A percentile compares a stretch with the other conserved stretches of the same genome.
Conservation (phyloP, 2,113 vertebrate species). For the Rhabdomys dilectus region DNA sequence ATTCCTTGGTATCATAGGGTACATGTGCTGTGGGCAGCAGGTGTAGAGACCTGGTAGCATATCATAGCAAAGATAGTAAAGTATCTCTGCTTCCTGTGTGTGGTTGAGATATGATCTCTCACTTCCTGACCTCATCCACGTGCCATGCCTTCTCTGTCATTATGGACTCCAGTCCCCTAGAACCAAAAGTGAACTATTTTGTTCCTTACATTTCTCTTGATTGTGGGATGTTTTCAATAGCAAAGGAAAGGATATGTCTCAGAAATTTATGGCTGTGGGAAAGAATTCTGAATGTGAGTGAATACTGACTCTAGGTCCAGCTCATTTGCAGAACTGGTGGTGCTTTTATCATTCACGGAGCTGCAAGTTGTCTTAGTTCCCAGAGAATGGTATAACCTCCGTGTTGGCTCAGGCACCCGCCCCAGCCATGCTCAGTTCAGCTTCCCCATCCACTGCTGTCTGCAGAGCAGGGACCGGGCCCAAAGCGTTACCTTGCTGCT, state of each 20-base stretch:
- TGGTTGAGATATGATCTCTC: background rate
- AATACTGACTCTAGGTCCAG: background rate
- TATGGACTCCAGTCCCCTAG: too few species aligned
- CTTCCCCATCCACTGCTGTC: background rate
- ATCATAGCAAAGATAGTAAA: background rate
- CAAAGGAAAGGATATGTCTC: background rate
- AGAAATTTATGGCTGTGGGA: background rate
- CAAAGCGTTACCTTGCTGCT: constrained; percentile 94
- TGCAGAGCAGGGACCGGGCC: background rate
- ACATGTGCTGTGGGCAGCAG: too few species aligned
- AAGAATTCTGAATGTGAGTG: background rate
- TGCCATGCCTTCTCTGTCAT: background rate
- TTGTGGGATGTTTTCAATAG: background rate
- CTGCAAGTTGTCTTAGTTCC: constrained; percentile 7
- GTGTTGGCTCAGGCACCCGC: background rate
- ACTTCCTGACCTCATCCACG: background rate
- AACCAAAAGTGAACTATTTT: background rate
- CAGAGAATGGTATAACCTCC: background rate
- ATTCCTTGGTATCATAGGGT: too few species aligned
- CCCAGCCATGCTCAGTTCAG: background rate
- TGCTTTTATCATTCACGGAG: background rate
- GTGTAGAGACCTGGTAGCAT: too few species aligned
- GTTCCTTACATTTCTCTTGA: background rate
- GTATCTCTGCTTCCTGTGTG: background rate
- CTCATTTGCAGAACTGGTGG: background rate